Evolutionary conservation across 2,797 vertebrate genomes (phyloP), one percentile per base, ranked within the genome.

Genomic region (Myiothlypis coronata): DNA sequence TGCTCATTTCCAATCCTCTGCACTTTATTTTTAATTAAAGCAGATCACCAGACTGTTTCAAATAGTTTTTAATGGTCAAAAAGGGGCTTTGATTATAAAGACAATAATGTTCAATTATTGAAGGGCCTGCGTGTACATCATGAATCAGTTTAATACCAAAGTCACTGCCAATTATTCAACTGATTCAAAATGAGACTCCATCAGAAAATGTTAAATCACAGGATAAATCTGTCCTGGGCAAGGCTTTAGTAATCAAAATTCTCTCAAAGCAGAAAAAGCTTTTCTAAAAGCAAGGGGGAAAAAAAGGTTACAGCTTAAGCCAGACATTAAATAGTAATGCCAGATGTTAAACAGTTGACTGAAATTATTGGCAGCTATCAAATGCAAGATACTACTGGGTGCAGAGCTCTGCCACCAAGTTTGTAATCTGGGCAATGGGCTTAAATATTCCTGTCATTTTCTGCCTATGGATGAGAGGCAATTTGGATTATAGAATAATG

Each of bases 321-420:
- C 94, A 95, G 94, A 71, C 92, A 68, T 87, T 59, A 70, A 65
- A 86, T 60, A 56, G 94, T 21, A 35, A 93, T 71, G 88, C 88
- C 95, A 96, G 96, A 95, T 89, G 90, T 93, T 93, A 90, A 95
- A 93, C 56, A 79, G 76, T 82, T 87, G 90, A 88, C 75, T 93
- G 83, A 80, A 86, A 92, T 83, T 59, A 94, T 84, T 83, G 80
- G 74, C 91, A 95, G 16, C 84, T 49, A 47, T 90, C 88, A 67
- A 67, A 79, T 41, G 69, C 80, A 81, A 61, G 89, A 82, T 85
- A 68, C 89, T 61, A 32, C 93, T 63, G 56, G 72, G 81, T 82
- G 79, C 95, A 90, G 49, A 91, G 89, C 56, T 83, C 61, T 82
- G 89, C 88, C 92, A 94, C 95, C 87, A 68, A 13, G 59, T 86